These are phyloP conservation scores for Sphecodes monilicornis DNA, from an alignment of 2,888 invertebrate genomes.

Conservation along the genomic window DNA sequence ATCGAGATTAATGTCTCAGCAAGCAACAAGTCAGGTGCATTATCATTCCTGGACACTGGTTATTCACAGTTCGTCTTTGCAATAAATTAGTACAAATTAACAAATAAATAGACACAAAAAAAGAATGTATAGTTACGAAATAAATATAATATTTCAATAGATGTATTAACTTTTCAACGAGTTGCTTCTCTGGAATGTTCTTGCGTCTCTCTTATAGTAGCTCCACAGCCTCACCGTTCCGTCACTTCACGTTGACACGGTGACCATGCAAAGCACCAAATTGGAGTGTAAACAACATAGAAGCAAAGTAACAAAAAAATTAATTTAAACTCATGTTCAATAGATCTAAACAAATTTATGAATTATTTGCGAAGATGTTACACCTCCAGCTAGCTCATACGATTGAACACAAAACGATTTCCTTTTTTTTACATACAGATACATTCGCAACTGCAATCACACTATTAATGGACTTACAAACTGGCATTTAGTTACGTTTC, in stretches of 20 bases:
- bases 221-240: conserved; percentile 83
- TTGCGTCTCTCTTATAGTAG: conserved; percentile 80
- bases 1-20: conserved; percentile 28
- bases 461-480: conserved; percentile 41
- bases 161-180: conserved; percentile 81
- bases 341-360: conserved; percentile 32
- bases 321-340: conserved; percentile 60
- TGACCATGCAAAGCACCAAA: conserved; percentile 84
- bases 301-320: conserved; percentile 75
- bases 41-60: conserved; percentile 48
- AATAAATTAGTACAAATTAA: conserved; percentile 57
- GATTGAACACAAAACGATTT: conserved; percentile 30
- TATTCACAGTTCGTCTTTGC: conserved; percentile 13
- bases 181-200: conserved; percentile 82
- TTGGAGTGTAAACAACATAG: conserved; percentile 80
- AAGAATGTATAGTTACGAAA: conserved; percentile 65
- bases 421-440: conserved; percentile 37
- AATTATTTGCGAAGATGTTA: conserved; percentile 32
- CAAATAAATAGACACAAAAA: conserved; percentile 59
- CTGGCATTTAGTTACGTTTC: conserved; percentile 26
- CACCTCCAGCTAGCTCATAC: conserved; percentile 46
- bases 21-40: conserved; percentile 62
- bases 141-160: conserved; percentile 71
- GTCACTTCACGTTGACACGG: conserved; percentile 80
- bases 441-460: conserved; percentile 53